These are phyloP conservation scores for Miichthys miiuy DNA, from an alignment of 2,797 vertebrate genomes.

Conservation along the genomic window DNA sequence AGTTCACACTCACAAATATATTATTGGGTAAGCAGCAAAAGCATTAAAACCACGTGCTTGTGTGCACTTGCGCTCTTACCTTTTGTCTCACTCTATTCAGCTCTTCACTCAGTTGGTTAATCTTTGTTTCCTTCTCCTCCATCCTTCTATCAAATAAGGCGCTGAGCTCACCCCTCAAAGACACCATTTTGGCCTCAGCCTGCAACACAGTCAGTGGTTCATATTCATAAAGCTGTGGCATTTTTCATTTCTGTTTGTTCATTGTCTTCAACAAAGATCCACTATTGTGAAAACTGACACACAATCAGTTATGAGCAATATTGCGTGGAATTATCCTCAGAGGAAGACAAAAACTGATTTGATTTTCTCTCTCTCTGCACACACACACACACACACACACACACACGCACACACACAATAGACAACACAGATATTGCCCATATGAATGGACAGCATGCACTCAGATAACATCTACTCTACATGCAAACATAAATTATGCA, in stretches of 20 bases:
- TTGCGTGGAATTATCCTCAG: not conserved
- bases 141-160: conserved; percentile 26
- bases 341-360: not conserved
- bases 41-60: not conserved
- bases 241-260: not conserved
- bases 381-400: not conserved
- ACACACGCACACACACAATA: not conserved
- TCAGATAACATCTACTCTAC: not conserved
- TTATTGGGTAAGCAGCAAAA: not conserved
- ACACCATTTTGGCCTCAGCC: conserved; percentile 52
- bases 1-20: not conserved
- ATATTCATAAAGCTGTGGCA: conserved; percentile 12
- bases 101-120: conserved; percentile 48
- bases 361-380: not conserved
- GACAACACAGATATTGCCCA: not conserved
- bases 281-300: not conserved
- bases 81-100: conserved; percentile 41
- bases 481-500: not conserved
- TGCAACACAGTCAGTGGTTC: conserved; percentile 39
- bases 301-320: not conserved
- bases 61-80: conserved; percentile 24
- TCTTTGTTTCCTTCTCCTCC: conserved; percentile 41
- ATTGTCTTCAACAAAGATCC: not conserved
- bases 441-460: not conserved
- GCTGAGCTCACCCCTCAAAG: conserved; percentile 29